These are phyloP conservation scores for Malacosoma neustria DNA, from an alignment of 2,888 invertebrate species.

Conservation along the genomic window DNA sequence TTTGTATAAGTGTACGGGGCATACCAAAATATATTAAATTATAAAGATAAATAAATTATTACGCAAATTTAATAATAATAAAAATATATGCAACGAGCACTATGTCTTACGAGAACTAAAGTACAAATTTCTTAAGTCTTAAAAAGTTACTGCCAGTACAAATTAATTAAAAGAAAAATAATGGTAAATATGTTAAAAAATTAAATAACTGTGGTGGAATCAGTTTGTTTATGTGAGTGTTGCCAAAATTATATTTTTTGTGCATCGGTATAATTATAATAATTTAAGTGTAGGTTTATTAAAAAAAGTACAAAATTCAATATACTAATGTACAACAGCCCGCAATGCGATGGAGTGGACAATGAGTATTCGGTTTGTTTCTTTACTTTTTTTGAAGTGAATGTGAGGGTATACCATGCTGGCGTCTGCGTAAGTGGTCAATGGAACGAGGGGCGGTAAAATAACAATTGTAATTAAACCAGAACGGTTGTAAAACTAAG, in stretches of 20 bases:
- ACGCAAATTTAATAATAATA: slow-evolving; percentile 21
- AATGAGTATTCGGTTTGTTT: slow-evolving; percentile 17
- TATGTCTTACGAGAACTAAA: slow-evolving; percentile 55
- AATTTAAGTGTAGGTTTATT: slow-evolving; percentile 56
- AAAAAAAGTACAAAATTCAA: slow-evolving; percentile 50
- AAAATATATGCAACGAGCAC: slow-evolving; percentile 47
- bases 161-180: slow-evolving; percentile 51
- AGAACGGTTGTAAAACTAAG: slow-evolving; percentile 73
- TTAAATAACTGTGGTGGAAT: slow-evolving; percentile 16
- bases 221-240: slow-evolving; percentile 62
- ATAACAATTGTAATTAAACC: slow-evolving; percentile 57
- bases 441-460: slow-evolving; percentile 33
- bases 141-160: slow-evolving; percentile 68
- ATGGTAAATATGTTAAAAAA: slow-evolving; percentile 20
- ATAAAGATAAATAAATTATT: slow-evolving; percentile 13
- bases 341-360: slow-evolving; percentile 20
- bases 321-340: slow-evolving; percentile 34
- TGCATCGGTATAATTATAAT: slow-evolving; percentile 29
- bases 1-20: slow-evolving; percentile 33
- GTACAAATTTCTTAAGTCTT: slow-evolving; percentile 72
- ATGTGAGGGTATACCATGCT: slow-evolving; percentile 38
- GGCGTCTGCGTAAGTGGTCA: slow-evolving; percentile 39
- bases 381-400: slow-evolving; percentile 28
- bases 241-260: slow-evolving; percentile 68
- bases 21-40: slow-evolving; percentile 26